Base-by-base conservation (phyloP, 2,888 invertebrate genomes). In the Zonitis immaculata region DNA sequence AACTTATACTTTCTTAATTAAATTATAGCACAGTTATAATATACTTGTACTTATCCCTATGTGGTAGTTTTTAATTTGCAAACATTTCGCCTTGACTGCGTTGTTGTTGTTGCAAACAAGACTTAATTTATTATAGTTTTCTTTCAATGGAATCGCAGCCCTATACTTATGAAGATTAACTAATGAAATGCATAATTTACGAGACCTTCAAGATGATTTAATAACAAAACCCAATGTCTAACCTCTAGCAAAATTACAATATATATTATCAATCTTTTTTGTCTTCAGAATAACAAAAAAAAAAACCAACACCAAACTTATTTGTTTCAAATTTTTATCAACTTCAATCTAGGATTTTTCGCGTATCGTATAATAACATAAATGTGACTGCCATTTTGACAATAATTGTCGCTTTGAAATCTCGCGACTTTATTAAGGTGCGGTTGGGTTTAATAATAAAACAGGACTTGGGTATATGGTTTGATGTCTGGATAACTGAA, bases 131-230 rank as follows among this genome's bases (percentile, higher is more conserved):
- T 66, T 57, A 57, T 61, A 59, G 59, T 62, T 65, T 63, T 62
- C 61, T 58, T 66, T 63, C 64, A 64, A 65, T 61, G 62, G 62
- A 66, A 64, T 64, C 64, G 63, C 66, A 67, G 63, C 66, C 66
- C 65, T 67, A n/a, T n/a, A 67, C 67, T 67, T 66, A 67, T 66
- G 54, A 61, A 62, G 64, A 67, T 67, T 67, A 67, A 67, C 66
- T 67, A 67, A 67, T 67, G 66, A 67, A 67, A 67, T 66, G 66
- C 62, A 63, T 61, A 66, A 67, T 64, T 67, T 65, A 66, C 58
- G 59, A 30, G 44, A 44, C 49, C 46, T 28, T 44, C 47, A 43
- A 44, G 53, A 49, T 53, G 52, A 52, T 52, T 52, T 53, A 50
- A 43, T 35, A 43, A 32, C 11, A 27, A 16, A 32, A 39, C 11